Conservation (phyloP, 2,113 vertebrate genomes). For the Strix uralensis region DNA sequence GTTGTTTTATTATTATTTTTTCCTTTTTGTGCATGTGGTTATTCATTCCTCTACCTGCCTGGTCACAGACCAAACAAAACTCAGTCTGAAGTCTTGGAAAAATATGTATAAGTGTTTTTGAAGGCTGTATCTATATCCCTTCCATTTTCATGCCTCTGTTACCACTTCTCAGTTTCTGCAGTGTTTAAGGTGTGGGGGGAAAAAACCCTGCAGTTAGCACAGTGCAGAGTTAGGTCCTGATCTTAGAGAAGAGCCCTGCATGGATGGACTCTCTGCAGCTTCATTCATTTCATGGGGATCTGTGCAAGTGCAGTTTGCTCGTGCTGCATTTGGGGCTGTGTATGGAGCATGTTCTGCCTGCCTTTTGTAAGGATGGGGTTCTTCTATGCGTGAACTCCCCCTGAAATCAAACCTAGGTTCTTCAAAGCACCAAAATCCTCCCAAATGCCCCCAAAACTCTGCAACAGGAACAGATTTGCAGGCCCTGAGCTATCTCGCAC, state of each 20-base stretch:
- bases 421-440: background rate
- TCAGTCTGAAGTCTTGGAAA: background rate
- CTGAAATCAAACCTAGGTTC: background rate
- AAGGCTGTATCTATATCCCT: background rate
- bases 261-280: background rate
- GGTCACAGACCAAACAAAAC: background rate
- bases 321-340: background rate
- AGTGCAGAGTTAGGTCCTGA: background rate
- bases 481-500: background rate
- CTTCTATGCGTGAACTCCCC: background rate
- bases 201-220: accelerated
- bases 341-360: background rate
- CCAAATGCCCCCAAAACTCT: background rate
- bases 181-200: background rate
- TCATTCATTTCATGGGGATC: background rate
- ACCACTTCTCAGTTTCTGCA: background rate
- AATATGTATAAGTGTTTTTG: background rate
- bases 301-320: background rate
- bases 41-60: conserved; percentile 9
- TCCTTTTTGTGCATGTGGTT: background rate
- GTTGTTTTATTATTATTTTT: conserved; percentile 58
- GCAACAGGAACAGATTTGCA: background rate
- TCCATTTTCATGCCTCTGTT: background rate
- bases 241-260: background rate
- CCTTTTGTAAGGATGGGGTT: background rate